Percentiles rank a stretch among this genome's conserved stretches.
These are phyloP conservation scores for Tenodera sinensis DNA, from an alignment of 2,888 invertebrate genomes.

Conservation along the genomic window DNA sequence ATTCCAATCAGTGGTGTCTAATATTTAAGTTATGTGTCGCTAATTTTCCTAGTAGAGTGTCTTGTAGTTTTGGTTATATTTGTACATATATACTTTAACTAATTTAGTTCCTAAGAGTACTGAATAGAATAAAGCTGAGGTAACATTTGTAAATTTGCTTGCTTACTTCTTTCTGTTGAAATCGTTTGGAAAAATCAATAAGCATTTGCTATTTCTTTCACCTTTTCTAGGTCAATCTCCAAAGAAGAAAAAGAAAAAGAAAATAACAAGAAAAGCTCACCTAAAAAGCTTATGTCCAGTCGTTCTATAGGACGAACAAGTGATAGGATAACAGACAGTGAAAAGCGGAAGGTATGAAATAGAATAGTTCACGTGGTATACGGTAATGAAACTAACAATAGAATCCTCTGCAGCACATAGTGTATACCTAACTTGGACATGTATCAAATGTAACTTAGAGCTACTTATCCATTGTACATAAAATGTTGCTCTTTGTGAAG, in stretches of 20 bases:
- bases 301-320: conserved; percentile 12
- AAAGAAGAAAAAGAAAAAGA: conserved; percentile 85
- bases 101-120: no score
- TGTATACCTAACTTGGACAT: background rate
- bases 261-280: conserved; percentile 74
- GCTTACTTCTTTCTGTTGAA: no score
- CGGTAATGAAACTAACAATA: background rate
- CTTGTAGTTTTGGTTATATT: no score
- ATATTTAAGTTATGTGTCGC: no score
- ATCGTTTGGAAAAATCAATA: no score
- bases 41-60: no score
- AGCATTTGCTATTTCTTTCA: background rate
- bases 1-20: no score
- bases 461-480: background rate
- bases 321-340: conserved; percentile 23
- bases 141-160: no score
- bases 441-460: background rate
- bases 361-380: background rate
- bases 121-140: no score
- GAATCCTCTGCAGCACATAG: background rate
- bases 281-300: conserved; percentile 58
- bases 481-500: no score
- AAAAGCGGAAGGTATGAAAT: conserved; percentile 45
- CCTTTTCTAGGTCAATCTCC: conserved; percentile 62
- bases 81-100: no score